Base-by-base conservation (phyloP, 2,113 vertebrate species). In the Stictonetta naevosa region DNA sequence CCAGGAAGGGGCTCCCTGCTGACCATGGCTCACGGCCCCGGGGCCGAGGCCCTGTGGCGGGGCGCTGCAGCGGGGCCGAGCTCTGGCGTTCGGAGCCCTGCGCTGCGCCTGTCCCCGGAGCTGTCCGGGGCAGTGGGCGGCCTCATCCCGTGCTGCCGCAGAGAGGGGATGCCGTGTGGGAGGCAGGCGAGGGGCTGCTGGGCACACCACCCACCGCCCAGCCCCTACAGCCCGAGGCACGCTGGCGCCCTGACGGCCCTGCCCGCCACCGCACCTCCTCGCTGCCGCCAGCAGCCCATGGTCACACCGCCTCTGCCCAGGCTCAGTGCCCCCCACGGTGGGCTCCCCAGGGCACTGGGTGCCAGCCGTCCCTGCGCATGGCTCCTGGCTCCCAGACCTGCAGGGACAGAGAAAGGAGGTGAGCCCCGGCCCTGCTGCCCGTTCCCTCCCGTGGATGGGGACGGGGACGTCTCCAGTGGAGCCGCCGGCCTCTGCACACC, bases 1-100 rank as follows among this genome's bases (percentile, higher is more conserved):
- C 97, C 67, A 91, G 98, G 97, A 72, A 94, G 95, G 58, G 98
- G 95, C 96, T 98, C 98, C 52, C 98, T 98, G 97, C 98, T 98
- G 96, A 98, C 98, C 98, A 99, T 98, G 90, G 87, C 80, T 85
- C 87, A 69, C 59, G n/a, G 59, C 90, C 69, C 55, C 6, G 28
- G 42, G 53, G 23, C 59, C 9, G 28, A 38, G 6, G 38, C n/a
- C 23, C 33, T 29, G 44, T 19, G 26, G 23, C 13, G 2, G 55
- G 42, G 62, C 1, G 46, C 42, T 38, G 78, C 53, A 25, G 56
- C 5, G 5, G 52, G 68, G 50, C 5, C 11, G 22, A 63, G 86
- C 40, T 4, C 29, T 3, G 11, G 34, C 1, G 3, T 74, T 69
- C 29, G 3, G 76, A 59, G 81, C 69, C 76, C 83, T 40, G 59